Conservation (phyloP, 2,888 invertebrate genomes). For the Megamerina dolium region DNA sequence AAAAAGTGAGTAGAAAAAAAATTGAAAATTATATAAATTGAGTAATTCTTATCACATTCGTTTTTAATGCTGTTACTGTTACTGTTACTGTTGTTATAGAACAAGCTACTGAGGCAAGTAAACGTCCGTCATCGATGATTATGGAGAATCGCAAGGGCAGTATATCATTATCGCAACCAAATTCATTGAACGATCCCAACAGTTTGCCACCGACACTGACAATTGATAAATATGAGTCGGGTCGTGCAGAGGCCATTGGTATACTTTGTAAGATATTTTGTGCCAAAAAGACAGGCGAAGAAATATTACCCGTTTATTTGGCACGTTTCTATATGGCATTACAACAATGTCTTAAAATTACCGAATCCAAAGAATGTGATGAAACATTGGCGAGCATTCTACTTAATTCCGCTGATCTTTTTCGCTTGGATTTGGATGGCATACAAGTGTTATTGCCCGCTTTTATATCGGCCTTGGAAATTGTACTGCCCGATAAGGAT, state of each 20-base stretch:
- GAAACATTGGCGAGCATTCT: conserved; percentile 84
- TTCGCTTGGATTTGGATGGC: conserved; percentile 87
- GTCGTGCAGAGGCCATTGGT: conserved; percentile 91
- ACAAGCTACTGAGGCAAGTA: conserved; percentile 52
- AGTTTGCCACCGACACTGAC: conserved; percentile 65
- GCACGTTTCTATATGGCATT: conserved; percentile 90
- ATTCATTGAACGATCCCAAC: conserved; percentile 60
- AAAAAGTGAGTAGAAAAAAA: conserved; percentile 51
- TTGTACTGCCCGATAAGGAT: conserved; percentile 82
- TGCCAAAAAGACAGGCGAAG: conserved; percentile 82
- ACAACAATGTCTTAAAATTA: conserved; percentile 74
- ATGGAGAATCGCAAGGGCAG: conserved; percentile 57
- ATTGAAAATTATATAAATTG: not conserved
- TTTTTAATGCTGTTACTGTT: not conserved
- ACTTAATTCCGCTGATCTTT: conserved; percentile 78
- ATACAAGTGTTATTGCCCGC: conserved; percentile 86
- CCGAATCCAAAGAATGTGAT: conserved; percentile 61
- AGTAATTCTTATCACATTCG: not conserved
- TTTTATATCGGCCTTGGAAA: conserved; percentile 82
- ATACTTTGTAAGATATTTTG: conserved; percentile 93
- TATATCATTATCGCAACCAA: conserved; percentile 57
- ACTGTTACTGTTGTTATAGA: too few relatives aligned
- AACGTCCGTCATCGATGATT: conserved; percentile 62
- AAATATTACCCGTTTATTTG: conserved; percentile 85
- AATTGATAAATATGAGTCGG: conserved; percentile 73